Percentiles rank a stretch among this genome's conserved stretches.
These are phyloP conservation scores for Odocoileus virginianus DNA, from an alignment of 2,113 vertebrate genomes.

Conservation along the genomic window DNA sequence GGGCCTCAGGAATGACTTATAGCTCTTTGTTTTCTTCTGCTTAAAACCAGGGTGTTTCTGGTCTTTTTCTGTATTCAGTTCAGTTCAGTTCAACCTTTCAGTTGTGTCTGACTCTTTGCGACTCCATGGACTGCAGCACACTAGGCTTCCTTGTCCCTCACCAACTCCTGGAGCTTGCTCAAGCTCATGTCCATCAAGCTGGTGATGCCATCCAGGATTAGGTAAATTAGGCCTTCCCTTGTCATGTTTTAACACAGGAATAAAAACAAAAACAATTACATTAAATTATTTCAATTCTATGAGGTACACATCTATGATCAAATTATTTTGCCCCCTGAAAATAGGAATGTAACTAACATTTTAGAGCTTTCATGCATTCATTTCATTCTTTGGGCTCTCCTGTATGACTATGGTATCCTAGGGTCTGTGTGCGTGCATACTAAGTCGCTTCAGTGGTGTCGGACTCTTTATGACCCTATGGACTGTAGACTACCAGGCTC, in stretches of 20 bases:
- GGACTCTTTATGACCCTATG: background rate
- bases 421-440: fast-evolving
- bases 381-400: background rate
- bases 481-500: background rate
- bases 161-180: background rate
- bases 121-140: background rate
- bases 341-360: background rate
- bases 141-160: background rate
- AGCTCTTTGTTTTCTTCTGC: background rate
- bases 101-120: background rate
- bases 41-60: fast-evolving
- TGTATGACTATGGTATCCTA: too few species aligned
- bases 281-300: background rate
- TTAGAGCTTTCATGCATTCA: fast-evolving
- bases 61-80: background rate
- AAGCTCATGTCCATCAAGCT: background rate
- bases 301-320: background rate
- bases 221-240: background rate
- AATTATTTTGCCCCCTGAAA: background rate
- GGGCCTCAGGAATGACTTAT: background rate
- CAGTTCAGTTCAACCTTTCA: background rate
- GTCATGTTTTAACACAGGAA: background rate
- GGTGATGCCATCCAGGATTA: background rate
- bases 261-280: background rate
- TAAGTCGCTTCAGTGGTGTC: background rate